These are phyloP conservation scores for Eutolmus rufibarbis DNA, from an alignment of 2,888 invertebrate genomes.

Conservation along the genomic window DNA sequence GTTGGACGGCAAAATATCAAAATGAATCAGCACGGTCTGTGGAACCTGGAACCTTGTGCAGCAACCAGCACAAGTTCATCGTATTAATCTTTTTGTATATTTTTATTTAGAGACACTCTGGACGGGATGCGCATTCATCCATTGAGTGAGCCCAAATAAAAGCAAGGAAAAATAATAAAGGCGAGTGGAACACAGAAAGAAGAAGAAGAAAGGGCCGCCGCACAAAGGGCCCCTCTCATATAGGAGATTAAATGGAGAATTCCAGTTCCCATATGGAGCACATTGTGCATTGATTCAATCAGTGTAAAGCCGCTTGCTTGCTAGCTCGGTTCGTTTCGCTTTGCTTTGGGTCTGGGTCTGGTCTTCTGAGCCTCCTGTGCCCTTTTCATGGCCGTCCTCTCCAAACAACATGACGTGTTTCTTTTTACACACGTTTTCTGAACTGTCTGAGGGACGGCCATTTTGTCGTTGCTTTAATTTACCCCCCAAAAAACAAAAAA, in stretches of 20 bases:
- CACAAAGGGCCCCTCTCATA: conserved; percentile 4
- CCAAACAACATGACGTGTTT: not conserved
- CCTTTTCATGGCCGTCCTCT: conserved; percentile 15
- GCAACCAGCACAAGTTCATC: not conserved
- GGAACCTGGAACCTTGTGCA: not conserved
- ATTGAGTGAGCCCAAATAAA: conserved; percentile 25
- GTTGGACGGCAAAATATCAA: not conserved
- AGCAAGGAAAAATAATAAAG: conserved; percentile 14
- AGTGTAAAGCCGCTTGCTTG: not conserved
- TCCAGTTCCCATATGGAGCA: conserved; percentile 29
- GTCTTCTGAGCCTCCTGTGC: not conserved
- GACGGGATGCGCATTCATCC: conserved; percentile 35
- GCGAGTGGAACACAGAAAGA: not conserved
- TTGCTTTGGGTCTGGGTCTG: not conserved
- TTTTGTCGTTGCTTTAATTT: conserved; percentile 24
- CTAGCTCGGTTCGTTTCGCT: not conserved
- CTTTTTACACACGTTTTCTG: not conserved
- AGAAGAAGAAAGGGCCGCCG: conserved; percentile 1
- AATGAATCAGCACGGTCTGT: not conserved
- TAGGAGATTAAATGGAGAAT: conserved; percentile 22
- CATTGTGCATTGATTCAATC: conserved; percentile 21
- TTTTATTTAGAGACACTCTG: conserved; percentile 1
- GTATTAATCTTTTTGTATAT: not conserved
- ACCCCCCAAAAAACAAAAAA: not conserved
- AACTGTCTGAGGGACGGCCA: conserved; percentile 10